Evolutionary conservation across 53 echinoderm and acorn worm species (phyloP).

Genomic region (Pentamera pediparva): DNA sequence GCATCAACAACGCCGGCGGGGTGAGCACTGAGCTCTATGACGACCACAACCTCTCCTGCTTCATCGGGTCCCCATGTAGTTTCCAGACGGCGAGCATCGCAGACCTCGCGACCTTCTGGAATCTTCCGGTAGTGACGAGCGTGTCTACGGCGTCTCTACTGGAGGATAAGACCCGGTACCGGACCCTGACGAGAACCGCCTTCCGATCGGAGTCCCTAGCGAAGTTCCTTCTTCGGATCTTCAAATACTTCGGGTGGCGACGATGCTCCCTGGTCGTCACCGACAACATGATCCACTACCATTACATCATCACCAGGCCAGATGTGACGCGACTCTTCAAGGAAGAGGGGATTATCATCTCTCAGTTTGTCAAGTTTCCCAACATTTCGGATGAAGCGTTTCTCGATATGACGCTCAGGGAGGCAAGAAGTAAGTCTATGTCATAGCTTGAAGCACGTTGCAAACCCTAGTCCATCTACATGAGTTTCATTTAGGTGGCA

Average conservation of each 20-base stretch:
- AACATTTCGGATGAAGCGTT: too few species aligned
- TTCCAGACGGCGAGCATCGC: too few species aligned
- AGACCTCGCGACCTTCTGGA: slow-evolving; percentile 49
- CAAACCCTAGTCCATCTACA: too few species aligned
- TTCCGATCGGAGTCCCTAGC: slow-evolving; percentile 16
- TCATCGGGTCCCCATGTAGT: slow-evolving; percentile 43
- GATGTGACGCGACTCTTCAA: too few species aligned
- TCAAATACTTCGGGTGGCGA: neutral
- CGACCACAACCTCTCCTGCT: neutral
- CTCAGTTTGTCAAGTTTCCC: too few species aligned
- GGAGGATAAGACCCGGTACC: slow-evolving; percentile 46
- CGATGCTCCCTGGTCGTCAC: neutral
- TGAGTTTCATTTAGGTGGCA: too few species aligned
- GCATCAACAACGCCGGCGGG: slow-evolving; percentile 2
- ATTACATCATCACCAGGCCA: too few species aligned
- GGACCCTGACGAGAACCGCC: slow-evolving; percentile 41
- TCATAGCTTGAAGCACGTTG: too few species aligned
- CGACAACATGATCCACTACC: neutral
- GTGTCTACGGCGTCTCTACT: slow-evolving; percentile 7
- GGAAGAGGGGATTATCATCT: too few species aligned
- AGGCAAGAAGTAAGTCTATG: too few species aligned
- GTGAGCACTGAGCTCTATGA: slow-evolving; percentile 7
- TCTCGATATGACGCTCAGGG: too few species aligned
- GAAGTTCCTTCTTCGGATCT: neutral
- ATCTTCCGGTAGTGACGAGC: slow-evolving; percentile 28